Conservation (phyloP, 2,113 vertebrate species). For the Opisthocomus hoazin region DNA sequence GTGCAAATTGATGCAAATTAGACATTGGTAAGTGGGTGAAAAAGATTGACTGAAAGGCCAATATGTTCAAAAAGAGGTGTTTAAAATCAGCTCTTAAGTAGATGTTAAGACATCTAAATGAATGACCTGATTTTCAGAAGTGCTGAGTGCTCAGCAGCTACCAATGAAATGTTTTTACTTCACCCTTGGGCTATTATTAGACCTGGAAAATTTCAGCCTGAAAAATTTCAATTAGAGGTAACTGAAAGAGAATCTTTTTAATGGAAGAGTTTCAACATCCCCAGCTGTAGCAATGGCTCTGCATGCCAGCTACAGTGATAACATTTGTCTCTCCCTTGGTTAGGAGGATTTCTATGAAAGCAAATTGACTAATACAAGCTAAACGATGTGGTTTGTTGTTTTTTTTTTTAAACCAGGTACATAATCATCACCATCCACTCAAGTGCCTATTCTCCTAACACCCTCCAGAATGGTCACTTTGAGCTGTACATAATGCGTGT, state of each 20-base stretch:
- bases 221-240: constrained; percentile 48
- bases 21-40: not conserved
- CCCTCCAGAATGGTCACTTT: not conserved
- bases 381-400: not conserved
- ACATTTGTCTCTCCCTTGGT: not conserved
- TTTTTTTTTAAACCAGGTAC: not conserved
- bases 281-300: not conserved
- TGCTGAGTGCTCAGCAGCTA: not conserved
- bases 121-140: constrained; percentile 35
- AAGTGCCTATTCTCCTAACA: not conserved
- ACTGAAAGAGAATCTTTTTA: not conserved
- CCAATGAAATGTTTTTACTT: constrained; percentile 35
- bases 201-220: constrained; percentile 42
- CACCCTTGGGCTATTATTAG: constrained; percentile 38
- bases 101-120: constrained; percentile 50
- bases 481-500: fast-evolving
- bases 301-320: not conserved
- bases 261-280: not conserved
- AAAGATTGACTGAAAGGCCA: constrained; percentile 4
- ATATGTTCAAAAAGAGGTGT: constrained; percentile 19
- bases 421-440: not conserved
- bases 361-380: not conserved
- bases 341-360: not conserved
- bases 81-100: constrained; percentile 36
- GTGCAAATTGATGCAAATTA: not conserved